phyloP scores from a whole-genome alignment of 2,797 vertebrate species.

The Brachyalestes nurse region DNA sequence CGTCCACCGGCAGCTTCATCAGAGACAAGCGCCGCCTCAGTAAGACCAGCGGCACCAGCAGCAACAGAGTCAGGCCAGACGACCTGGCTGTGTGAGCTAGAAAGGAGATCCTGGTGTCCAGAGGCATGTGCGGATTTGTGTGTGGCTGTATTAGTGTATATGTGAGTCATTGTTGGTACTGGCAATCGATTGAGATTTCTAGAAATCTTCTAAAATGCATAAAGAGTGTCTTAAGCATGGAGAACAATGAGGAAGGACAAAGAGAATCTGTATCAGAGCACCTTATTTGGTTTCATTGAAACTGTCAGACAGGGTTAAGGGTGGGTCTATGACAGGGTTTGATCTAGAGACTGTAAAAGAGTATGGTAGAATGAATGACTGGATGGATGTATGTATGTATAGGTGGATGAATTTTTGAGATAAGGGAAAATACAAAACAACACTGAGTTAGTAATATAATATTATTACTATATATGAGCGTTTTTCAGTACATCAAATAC shows the following conservation, averaged over 20 bases:
- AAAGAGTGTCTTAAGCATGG: neutral
- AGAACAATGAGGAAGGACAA: neutral
- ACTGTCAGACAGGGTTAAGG: slow-evolving; percentile 41
- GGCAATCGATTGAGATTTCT: slow-evolving; percentile 24
- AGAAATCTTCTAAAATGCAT: neutral
- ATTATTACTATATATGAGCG: neutral
- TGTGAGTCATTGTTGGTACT: slow-evolving; percentile 25
- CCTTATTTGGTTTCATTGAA: slow-evolving; percentile 60
- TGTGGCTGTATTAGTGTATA: neutral
- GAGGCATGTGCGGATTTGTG: neutral
- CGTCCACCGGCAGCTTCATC: slow-evolving; percentile 72
- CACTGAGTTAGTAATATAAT: neutral
- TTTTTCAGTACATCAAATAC: neutral
- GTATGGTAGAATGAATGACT: no score
- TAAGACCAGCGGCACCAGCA: slow-evolving; percentile 89
- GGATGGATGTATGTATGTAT: neutral
- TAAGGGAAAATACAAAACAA: neutral
- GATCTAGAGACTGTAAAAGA: slow-evolving; percentile 16
- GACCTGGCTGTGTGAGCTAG: slow-evolving; percentile 86
- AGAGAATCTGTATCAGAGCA: slow-evolving; percentile 59
- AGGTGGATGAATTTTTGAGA: neutral
- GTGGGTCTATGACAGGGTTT: slow-evolving; percentile 16
- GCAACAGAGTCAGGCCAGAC: slow-evolving; percentile 87
- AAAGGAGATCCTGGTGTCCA: neutral
- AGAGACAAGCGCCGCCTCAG: slow-evolving; percentile 88